A percentile compares a stretch with the other conserved stretches of the same genome.
These are phyloP conservation scores for Aphodius granarius DNA, from an alignment of 2,888 invertebrate genomes.

Conservation along the genomic window DNA sequence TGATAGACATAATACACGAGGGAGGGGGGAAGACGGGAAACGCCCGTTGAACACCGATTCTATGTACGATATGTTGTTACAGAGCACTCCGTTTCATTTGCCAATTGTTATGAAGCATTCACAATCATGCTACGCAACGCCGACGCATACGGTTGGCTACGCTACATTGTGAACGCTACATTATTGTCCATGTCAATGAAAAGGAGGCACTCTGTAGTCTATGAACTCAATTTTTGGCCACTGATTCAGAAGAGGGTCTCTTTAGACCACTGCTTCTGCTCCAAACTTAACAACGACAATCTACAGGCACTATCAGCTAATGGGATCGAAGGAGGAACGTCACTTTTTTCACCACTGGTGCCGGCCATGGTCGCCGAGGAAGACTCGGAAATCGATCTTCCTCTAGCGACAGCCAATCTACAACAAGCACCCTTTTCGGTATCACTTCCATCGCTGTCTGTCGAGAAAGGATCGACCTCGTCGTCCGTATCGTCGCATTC, in stretches of 20 bases:
- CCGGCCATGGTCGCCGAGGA: constrained; percentile 35
- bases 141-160: neutral
- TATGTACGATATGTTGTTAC: constrained; percentile 3
- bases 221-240: neutral
- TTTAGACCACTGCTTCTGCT: constrained; percentile 67
- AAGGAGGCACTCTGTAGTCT: neutral
- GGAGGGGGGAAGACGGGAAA: constrained; percentile 3
- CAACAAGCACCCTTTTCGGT: constrained; percentile 43
- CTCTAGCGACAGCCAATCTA: neutral
- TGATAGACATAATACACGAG: neutral
- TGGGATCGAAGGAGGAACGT: constrained; percentile 21
- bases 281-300: constrained; percentile 42
- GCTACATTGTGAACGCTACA: no score
- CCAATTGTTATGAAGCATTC: neutral
- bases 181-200: neutral
- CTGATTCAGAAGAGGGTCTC: constrained; percentile 76
- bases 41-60: constrained; percentile 7
- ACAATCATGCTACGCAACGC: neutral
- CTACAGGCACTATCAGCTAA: constrained; percentile 28
- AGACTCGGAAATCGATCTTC: constrained; percentile 47
- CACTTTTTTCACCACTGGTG: constrained; percentile 17
- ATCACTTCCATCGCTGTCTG: constrained; percentile 71
- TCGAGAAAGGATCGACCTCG: constrained; percentile 81
- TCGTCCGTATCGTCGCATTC: constrained; percentile 76
- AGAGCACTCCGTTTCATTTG: neutral